Percentiles rank a stretch among this genome's conserved stretches.
These are phyloP conservation scores for Drosophila sucinea DNA, from an alignment of 1,140 invertebrate genomes.

Conservation along the genomic window DNA sequence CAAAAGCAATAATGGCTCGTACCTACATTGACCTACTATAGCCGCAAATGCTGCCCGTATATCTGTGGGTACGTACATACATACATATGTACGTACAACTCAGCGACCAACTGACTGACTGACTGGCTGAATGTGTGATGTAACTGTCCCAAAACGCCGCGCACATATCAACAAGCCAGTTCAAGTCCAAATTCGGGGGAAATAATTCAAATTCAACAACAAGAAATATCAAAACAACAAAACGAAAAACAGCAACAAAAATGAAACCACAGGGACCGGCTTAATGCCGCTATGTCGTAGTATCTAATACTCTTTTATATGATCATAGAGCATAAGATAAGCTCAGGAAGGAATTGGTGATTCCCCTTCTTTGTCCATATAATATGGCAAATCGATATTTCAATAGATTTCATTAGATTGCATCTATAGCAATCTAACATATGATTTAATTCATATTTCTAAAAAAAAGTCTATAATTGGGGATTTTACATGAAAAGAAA, in stretches of 20 bases:
- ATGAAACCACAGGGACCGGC: neutral
- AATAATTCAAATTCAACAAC: conserved; percentile 53
- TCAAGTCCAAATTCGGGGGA: conserved; percentile 76
- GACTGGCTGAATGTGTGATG: conserved; percentile 63
- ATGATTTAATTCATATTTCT: too few relatives aligned
- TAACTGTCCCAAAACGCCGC: conserved; percentile 78
- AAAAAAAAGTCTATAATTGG: too few relatives aligned
- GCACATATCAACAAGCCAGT: conserved; percentile 80
- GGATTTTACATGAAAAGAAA: too few relatives aligned
- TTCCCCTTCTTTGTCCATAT: too few relatives aligned
- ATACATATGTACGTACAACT: neutral
- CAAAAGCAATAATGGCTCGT: conserved; percentile 44
- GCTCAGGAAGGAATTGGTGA: too few relatives aligned
- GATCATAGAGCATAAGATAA: too few relatives aligned
- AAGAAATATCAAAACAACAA: conserved; percentile 34
- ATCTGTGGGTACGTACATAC: neutral
- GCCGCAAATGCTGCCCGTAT: conserved; percentile 58
- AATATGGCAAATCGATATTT: too few relatives aligned
- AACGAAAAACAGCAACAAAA: conserved; percentile 31
- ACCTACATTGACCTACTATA: conserved; percentile 80
- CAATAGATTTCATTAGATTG: too few relatives aligned
- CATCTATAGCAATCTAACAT: too few relatives aligned
- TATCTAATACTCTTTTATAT: neutral
- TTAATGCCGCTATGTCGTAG: neutral
- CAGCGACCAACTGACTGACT: conserved; percentile 25